phyloP scores from a whole-genome alignment of 1,140 invertebrate genomes.

The Cecropterus lyciades region DNA sequence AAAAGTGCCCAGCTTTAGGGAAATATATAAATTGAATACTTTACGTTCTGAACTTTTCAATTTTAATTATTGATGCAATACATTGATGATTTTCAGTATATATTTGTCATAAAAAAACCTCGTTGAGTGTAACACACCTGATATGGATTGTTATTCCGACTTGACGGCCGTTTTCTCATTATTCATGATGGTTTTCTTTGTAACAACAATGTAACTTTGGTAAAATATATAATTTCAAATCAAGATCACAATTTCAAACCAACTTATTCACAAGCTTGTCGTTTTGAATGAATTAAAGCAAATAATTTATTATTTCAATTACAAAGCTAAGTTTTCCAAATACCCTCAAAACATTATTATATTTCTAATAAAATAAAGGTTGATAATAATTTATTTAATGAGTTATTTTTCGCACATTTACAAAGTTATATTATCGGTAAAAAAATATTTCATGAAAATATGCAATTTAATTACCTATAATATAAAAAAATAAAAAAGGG shows the following conservation, averaged over 20 bases:
- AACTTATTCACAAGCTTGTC: background rate
- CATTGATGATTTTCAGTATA: background rate
- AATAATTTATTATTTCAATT: background rate
- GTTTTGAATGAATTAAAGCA: background rate
- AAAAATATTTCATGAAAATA: no score
- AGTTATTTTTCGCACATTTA: no score
- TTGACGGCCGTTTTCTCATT: constrained; percentile 39
- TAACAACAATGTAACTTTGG: background rate
- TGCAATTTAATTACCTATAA: no score
- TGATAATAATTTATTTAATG: no score
- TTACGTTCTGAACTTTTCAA: background rate
- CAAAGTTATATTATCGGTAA: no score
- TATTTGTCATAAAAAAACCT: background rate
- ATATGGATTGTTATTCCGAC: constrained; percentile 5
- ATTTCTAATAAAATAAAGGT: constrained; percentile 1
- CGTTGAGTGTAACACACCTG: background rate
- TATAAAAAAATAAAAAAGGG: no score
- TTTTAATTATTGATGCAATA: background rate
- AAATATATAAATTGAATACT: background rate
- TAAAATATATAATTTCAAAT: background rate
- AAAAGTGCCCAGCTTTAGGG: constrained; percentile 35
- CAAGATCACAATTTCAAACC: background rate
- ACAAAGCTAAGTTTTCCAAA: background rate
- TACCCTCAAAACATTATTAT: no score
- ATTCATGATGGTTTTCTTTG: constrained; percentile 23